Conservation (phyloP, 2,888 invertebrate species). For the Eupithecia inturbata region DNA sequence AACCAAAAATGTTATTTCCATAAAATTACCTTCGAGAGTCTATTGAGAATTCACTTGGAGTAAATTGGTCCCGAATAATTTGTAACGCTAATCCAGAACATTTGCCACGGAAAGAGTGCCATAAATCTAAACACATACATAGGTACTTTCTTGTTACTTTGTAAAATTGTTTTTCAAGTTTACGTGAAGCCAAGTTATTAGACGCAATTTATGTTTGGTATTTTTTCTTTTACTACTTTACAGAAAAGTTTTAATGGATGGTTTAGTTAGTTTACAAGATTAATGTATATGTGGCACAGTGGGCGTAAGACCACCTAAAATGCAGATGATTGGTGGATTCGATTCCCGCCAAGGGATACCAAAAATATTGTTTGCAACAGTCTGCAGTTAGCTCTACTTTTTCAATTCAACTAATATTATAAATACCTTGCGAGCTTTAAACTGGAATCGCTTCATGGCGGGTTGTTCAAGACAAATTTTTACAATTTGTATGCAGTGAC, state of each 20-base stretch:
- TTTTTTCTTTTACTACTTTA: too few relatives aligned
- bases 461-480: too few relatives aligned
- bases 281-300: not conserved
- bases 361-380: not conserved
- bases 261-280: slow-evolving; percentile 13
- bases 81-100: slow-evolving; percentile 39
- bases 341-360: not conserved
- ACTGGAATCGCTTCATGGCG: too few relatives aligned
- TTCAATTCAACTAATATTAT: too few relatives aligned
- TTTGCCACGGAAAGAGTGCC: slow-evolving; percentile 27
- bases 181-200: not conserved
- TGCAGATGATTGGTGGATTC: not conserved
- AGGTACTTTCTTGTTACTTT: slow-evolving; percentile 19
- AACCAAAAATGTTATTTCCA: slow-evolving; percentile 13
- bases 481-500: too few relatives aligned
- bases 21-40: slow-evolving; percentile 21
- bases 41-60: slow-evolving; percentile 30
- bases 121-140: slow-evolving; percentile 30
- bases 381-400: too few relatives aligned
- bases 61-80: slow-evolving; percentile 37
- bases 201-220: slow-evolving; percentile 8
- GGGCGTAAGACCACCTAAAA: not conserved
- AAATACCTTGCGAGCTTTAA: too few relatives aligned
- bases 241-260: slow-evolving; percentile 19
- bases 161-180: slow-evolving; percentile 14